These are phyloP conservation scores for Orthosia gracilis DNA, from an alignment of 2,888 invertebrate species.

Conservation along the genomic window DNA sequence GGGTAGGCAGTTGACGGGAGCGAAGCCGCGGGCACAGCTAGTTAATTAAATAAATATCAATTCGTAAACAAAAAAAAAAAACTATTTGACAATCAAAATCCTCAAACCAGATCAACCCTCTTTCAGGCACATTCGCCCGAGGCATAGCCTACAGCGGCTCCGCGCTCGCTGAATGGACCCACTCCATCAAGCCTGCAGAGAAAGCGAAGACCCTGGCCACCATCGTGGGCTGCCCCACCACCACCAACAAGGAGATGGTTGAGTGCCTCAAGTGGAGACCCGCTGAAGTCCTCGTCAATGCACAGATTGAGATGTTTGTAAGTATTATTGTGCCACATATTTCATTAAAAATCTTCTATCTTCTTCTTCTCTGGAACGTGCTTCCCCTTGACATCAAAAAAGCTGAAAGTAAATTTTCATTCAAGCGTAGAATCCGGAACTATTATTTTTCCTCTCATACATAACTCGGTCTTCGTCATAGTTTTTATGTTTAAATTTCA, in stretches of 20 bases:
- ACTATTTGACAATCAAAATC: background rate
- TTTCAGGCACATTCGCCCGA: slow-evolving; percentile 90
- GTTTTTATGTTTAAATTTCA: no score
- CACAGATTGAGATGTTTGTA: slow-evolving; percentile 90
- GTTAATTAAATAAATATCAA: no score
- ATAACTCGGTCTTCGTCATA: no score
- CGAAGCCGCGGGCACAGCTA: no score
- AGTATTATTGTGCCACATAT: slow-evolving; percentile 81
- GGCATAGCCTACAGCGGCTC: slow-evolving; percentile 94
- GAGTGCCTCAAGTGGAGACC: slow-evolving; percentile 92
- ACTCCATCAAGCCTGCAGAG: slow-evolving; percentile 90
- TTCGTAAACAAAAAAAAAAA: background rate
- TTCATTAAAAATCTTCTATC: background rate
- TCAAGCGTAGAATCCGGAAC: no score
- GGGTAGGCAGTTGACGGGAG: no score
- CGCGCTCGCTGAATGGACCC: slow-evolving; percentile 92
- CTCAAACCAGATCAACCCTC: background rate
- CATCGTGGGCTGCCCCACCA: slow-evolving; percentile 92
- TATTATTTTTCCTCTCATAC: no score
- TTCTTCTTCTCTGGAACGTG: no score
- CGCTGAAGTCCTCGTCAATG: slow-evolving; percentile 91
- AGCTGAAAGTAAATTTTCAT: no score
- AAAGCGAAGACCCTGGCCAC: slow-evolving; percentile 92
- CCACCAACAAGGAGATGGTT: slow-evolving; percentile 89
- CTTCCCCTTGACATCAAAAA: no score